phyloP scores from a whole-genome alignment of 2,888 invertebrate species.

The Rapana venosa region DNA sequence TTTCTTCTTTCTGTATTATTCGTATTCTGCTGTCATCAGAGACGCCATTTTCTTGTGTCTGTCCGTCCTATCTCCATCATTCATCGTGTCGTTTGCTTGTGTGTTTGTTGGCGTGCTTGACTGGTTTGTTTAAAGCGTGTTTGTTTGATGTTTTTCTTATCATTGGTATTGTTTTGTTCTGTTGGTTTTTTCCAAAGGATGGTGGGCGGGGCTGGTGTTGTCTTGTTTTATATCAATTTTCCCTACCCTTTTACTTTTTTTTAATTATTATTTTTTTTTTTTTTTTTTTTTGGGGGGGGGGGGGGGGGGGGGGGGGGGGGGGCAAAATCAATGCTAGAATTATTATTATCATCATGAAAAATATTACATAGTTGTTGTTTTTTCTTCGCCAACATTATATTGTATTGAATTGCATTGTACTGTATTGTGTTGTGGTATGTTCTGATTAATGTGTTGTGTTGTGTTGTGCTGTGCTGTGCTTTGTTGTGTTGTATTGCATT shows the following conservation, averaged over 20 bases:
- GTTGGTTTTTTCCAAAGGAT: no score
- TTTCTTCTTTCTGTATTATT: background rate
- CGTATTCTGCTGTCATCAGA: background rate
- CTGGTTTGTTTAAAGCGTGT: background rate
- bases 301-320: no score
- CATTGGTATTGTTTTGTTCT: background rate
- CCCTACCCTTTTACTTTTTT: background rate
- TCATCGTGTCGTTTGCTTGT: background rate
- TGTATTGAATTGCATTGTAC: no score
- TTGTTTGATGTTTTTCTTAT: background rate
- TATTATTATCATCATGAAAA: background rate
- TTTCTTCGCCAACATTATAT: no score
- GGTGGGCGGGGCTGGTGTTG: background rate
- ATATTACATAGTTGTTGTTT: no score
- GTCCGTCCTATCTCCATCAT: background rate
- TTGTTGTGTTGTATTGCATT: no score
- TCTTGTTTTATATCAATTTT: background rate
- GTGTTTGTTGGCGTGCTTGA: background rate
- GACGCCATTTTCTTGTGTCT: background rate
- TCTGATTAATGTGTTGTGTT: no score
- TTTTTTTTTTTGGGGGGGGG: no score
- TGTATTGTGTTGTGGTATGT: no score
- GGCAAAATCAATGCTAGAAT: background rate
- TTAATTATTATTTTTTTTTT: no score
- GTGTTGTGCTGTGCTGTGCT: no score